phyloP scores from a whole-genome alignment of 2,888 invertebrate species.

The Ferrisia virgata region DNA sequence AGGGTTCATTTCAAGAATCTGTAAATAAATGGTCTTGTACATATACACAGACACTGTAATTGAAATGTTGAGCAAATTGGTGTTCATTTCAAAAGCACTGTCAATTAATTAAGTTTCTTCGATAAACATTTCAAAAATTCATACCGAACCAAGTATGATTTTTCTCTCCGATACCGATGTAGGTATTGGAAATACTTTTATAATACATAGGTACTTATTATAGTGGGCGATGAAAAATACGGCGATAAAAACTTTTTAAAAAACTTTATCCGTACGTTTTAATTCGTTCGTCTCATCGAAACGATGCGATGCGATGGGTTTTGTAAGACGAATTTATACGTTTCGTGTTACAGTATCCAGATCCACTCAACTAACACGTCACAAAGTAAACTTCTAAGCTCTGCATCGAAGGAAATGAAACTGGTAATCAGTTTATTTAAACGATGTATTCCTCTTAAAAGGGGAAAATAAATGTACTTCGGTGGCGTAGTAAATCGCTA shows the following conservation, averaged over 20 bases:
- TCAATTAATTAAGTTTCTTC: no score
- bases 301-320: not conserved
- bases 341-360: not conserved
- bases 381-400: not conserved
- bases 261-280: not conserved
- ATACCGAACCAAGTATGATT: not conserved
- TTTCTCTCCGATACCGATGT: not conserved
- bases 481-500: not conserved
- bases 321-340: not conserved
- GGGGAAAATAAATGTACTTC: not conserved
- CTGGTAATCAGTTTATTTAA: not conserved
- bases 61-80: no score
- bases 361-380: not conserved
- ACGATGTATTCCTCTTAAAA: not conserved
- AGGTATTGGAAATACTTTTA: not conserved
- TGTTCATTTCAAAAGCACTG: no score
- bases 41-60: no score
- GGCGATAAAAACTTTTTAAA: not conserved
- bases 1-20: no score
- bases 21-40: no score
- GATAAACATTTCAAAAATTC: no score
- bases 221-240: not conserved
- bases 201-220: no score
- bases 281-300: not conserved
- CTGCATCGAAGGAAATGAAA: not conserved